These are phyloP conservation scores for Drosophila atripex DNA, from an alignment of 2,888 invertebrate species.

Conservation along the genomic window DNA sequence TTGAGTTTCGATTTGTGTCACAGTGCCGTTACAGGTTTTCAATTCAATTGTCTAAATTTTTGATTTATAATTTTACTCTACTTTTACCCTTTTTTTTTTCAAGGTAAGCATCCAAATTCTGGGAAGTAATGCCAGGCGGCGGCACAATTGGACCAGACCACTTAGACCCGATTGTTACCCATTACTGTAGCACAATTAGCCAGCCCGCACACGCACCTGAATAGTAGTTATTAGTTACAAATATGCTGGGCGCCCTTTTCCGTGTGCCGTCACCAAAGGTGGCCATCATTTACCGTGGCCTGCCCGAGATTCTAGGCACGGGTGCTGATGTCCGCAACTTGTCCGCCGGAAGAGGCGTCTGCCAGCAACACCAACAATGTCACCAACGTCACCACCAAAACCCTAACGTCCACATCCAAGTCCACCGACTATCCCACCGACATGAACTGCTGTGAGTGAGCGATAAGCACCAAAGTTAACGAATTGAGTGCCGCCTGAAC, in stretches of 20 bases:
- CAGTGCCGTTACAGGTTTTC: constrained; percentile 32
- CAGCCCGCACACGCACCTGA: constrained; percentile 11
- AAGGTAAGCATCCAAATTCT: constrained; percentile 61
- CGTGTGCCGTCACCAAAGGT: constrained; percentile 48
- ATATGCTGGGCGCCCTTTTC: constrained; percentile 54
- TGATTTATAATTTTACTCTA: constrained; percentile 37
- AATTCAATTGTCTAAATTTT: constrained; percentile 42
- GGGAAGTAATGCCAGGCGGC: constrained; percentile 57
- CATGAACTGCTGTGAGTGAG: constrained; percentile 62
- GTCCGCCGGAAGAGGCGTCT: constrained; percentile 34
- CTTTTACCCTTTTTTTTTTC: constrained; percentile 46
- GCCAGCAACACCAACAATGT: constrained; percentile 19
- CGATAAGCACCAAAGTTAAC: constrained; percentile 19
- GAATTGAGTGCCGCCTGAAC: constrained; percentile 14
- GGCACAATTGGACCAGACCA: constrained; percentile 9
- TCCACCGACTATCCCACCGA: constrained; percentile 25
- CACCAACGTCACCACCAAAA: constrained; percentile 9
- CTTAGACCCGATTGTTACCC: constrained; percentile 23
- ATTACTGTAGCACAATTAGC: constrained; percentile 23
- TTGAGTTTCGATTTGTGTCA: constrained; percentile 37
- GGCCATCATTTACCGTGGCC: constrained; percentile 27
- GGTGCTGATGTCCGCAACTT: constrained; percentile 23
- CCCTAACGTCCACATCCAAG: constrained; percentile 8
- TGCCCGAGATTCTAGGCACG: constrained; percentile 42
- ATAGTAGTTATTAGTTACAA: constrained; percentile 32